Conservation (phyloP, 2,888 invertebrate species). For the Barypeithes pellucidus region DNA sequence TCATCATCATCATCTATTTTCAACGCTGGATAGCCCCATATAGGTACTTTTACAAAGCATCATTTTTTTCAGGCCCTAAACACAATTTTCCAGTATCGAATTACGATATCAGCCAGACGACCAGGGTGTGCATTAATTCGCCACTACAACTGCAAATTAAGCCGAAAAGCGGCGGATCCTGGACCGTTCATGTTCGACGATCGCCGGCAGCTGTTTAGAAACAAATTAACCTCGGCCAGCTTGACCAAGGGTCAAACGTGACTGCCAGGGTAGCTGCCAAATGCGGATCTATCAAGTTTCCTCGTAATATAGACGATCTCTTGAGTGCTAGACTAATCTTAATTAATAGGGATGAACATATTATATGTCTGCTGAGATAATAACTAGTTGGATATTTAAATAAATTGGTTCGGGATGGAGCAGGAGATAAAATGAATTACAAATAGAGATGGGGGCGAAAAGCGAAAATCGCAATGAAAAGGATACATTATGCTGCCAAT, state of each 20-base stretch:
- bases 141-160: slow-evolving; percentile 44
- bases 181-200: slow-evolving; percentile 28
- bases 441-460: no score
- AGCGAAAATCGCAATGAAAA: no score
- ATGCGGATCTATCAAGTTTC: slow-evolving; percentile 1
- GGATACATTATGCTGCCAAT: no score
- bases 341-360: not conserved
- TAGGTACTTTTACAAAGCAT: not conserved
- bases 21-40: no score
- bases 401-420: not conserved
- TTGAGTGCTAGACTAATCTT: slow-evolving; percentile 6
- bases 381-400: not conserved
- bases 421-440: not conserved
- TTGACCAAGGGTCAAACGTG: slow-evolving; percentile 26
- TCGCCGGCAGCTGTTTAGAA: slow-evolving; percentile 46
- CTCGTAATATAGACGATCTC: slow-evolving; percentile 9
- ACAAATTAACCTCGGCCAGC: slow-evolving; percentile 41
- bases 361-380: not conserved
- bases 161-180: slow-evolving; percentile 36
- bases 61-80: slow-evolving; percentile 28
- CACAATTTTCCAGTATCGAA: slow-evolving; percentile 35
- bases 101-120: slow-evolving; percentile 30
- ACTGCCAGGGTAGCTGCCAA: slow-evolving; percentile 17
- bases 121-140: slow-evolving; percentile 40
- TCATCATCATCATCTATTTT: no score